Conservation (phyloP, 2,113 vertebrate species). For the Megaceryle torquata region DNA sequence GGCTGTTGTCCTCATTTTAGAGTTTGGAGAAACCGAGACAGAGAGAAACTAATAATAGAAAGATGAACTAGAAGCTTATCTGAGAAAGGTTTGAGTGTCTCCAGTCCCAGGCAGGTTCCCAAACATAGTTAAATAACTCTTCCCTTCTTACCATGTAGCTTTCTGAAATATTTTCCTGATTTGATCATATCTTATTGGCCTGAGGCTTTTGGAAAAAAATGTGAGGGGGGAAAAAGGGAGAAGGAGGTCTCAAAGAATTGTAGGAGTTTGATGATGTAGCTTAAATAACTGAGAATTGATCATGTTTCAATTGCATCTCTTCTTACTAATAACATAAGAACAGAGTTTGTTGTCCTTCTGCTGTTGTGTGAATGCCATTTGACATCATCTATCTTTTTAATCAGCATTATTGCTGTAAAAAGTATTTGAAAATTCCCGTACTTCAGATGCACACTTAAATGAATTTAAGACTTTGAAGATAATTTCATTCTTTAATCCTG, state of each 20-base stretch:
- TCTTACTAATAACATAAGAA: not conserved
- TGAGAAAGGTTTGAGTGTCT: not conserved
- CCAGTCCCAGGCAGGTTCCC: not conserved
- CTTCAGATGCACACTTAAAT: not conserved
- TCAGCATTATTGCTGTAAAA: not conserved
- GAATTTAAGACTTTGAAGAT: not conserved
- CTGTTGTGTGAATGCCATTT: not conserved
- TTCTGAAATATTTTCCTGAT: not conserved
- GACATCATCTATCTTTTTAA: not conserved
- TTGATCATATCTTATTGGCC: not conserved
- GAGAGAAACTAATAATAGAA: not conserved
- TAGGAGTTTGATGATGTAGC: not conserved
- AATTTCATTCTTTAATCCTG: not conserved
- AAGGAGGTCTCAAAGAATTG: not conserved
- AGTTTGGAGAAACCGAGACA: not conserved
- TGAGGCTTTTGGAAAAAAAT: not conserved
- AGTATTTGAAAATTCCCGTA: not conserved
- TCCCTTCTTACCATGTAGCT: not conserved
- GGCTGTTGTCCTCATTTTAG: not conserved
- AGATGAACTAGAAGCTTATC: not conserved
- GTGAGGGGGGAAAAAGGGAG: not conserved
- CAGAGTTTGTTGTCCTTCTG: not conserved
- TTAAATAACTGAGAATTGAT: not conserved
- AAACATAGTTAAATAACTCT: not conserved
- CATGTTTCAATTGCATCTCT: not conserved